Conservation (phyloP, 2,113 vertebrate genomes). For the Craseonycteris thonglongyai region DNA sequence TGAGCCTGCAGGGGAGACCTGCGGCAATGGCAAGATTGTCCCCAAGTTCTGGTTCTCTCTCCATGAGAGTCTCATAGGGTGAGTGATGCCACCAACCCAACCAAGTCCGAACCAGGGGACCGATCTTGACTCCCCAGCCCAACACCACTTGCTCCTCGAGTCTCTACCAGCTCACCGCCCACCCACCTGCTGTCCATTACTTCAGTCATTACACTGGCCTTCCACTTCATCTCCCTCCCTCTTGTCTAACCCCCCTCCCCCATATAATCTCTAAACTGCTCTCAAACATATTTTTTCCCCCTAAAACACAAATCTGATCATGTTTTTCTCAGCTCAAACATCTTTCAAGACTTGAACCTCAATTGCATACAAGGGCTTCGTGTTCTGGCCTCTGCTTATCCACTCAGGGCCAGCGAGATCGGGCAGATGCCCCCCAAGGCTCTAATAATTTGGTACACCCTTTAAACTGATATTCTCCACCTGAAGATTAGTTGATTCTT, state of each 20-base stretch:
- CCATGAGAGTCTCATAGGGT: fast-evolving
- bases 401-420: neutral
- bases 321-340: neutral
- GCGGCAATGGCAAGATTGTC: fast-evolving
- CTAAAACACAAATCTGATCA: neutral
- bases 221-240: neutral
- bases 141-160: neutral
- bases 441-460: neutral
- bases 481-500: neutral
- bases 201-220: neutral
- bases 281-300: neutral
- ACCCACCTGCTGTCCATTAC: neutral
- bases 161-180: neutral
- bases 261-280: neutral
- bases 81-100: neutral
- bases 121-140: neutral
- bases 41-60: no score
- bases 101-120: neutral
- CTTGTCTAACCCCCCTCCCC: neutral
- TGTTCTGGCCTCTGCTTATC: neutral
- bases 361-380: neutral
- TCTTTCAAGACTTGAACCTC: neutral
- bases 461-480: neutral
- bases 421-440: neutral
- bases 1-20: neutral